Evolutionary conservation across 2,113 vertebrate species (phyloP), one percentile per base, ranked within the genome.

Genomic region (Dasyurus viverrinus): DNA sequence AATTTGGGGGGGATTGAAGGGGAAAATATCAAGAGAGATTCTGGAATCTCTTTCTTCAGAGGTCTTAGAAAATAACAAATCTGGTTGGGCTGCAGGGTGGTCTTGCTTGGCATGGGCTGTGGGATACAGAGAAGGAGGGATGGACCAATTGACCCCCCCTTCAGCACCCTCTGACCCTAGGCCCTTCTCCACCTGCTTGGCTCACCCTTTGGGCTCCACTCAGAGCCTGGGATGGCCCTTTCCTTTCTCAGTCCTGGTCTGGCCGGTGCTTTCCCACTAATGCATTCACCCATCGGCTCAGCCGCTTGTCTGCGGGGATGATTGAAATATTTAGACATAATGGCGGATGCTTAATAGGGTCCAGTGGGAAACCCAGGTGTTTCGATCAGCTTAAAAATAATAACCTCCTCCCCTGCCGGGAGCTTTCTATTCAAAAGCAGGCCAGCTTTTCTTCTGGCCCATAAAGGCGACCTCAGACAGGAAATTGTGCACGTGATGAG

Each of bases 401-500:
- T 99, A 99, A 99, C 98, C 97, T 98, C 98, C 98, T 98, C 97
- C 98, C 99, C 98, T 97, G 98, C 99, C 97, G 98, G 98, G 99
- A 98, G 97, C 97, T 98, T 98, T 98, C 98, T 98, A 98, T 99
- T 99, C 98, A 98, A 98, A 98, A 98, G 98, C 98, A 98, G 97
- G 98, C 97, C 93, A 97, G 98, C 98, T 99, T 99, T 99, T 99
- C 98, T 99, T 98, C 99, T 98, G 98, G 98, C 97, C 98, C 96
- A 98, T 99, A 99, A 99, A 99, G 97, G 98, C 98, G 98, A 98
- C 98, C 98, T 98, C 98, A 98, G 98, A 99, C 99, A 99, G 99
- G 99, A 99, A 99, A 99, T 99, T 99, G 99, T 99, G 99, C 98
- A 98, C 98, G 98, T 98, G 99, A 99, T 99, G 99, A 98, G 98